Evolutionary conservation across 2,113 vertebrate species (phyloP), one percentile per base, ranked within the genome.

Genomic region (Epinephelus cyanopodus): DNA sequence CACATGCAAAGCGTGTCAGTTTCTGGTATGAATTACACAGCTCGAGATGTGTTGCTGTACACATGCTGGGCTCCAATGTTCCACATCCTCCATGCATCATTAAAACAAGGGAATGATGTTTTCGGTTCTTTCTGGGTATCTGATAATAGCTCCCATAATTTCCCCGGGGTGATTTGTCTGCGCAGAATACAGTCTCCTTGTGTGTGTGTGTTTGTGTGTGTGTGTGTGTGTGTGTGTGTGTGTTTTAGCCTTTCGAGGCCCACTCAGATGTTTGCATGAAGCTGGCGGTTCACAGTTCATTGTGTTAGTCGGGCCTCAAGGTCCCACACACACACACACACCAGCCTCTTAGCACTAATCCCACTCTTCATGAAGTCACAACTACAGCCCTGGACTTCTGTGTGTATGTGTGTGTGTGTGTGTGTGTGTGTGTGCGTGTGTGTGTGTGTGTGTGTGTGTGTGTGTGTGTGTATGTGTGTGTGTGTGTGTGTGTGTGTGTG

Each of bases 91-190:
- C 82, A 89, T 77, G 89, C 77, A 65, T 79, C 91, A 88, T 92
- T 93, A 88, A 77, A 91, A 89, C 78, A 58, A 75, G 57, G 89
- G 88, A 92, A 92, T 94, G 33, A 64, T 84, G 79, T 90, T 90
- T 90, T 85, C 65, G 29, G 66, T 74, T 86, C 72, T 87, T 79
- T 90, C 54, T 79, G 77, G 53, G n/a, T 25, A 81, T 80, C 53
- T 57, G 75, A 87, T 88, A 83, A 90, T 86, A 53, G 81, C 67
- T 92, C 76, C 73, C 82, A 86, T 88, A 69, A 89, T 82, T 75
- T 81, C 47, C 47, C 71, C 27, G 23, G 19, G 45, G 54, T 3
- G 6, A 61, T 79, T 87, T 72, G 12, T 48, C 45, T 14, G 33
- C 72, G 53, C 45, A 64, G 64, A 87, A 69, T 78, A 42, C 53